phyloP scores from a whole-genome alignment of 2,888 invertebrate species.

The Eucera pruinosa region DNA sequence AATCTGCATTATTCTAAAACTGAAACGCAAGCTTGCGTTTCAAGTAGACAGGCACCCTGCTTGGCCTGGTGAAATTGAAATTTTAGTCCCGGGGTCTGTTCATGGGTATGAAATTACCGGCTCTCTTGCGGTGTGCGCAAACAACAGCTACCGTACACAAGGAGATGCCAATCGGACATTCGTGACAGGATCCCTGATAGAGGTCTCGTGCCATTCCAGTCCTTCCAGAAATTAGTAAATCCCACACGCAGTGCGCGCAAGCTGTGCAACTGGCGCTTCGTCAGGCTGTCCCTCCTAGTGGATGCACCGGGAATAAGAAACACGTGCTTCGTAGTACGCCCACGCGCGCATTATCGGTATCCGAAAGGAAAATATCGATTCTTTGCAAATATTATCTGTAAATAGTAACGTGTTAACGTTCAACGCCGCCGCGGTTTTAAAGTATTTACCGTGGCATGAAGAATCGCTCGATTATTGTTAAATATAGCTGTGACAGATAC shows the following conservation, averaged over 20 bases:
- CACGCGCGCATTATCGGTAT: slow-evolving; percentile 54
- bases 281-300: slow-evolving; percentile 60
- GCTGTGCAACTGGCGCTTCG: slow-evolving; percentile 62
- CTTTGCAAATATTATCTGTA: slow-evolving; percentile 53
- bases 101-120: slow-evolving; percentile 30
- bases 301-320: slow-evolving; percentile 74
- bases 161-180: slow-evolving; percentile 66
- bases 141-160: slow-evolving; percentile 42
- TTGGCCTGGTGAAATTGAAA: slow-evolving; percentile 46
- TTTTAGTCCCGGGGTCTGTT: slow-evolving; percentile 47
- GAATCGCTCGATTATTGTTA: slow-evolving; percentile 38
- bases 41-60: slow-evolving; percentile 3
- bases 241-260: slow-evolving; percentile 73
- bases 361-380: slow-evolving; percentile 47
- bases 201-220: slow-evolving; percentile 63
- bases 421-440: slow-evolving; percentile 3
- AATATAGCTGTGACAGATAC: neutral
- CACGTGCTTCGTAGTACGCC: slow-evolving; percentile 48
- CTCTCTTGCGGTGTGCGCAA: slow-evolving; percentile 33
- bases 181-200: slow-evolving; percentile 67
- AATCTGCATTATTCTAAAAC: slow-evolving; percentile 26
- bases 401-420: slow-evolving; percentile 38
- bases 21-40: slow-evolving; percentile 16
- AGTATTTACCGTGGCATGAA: slow-evolving; percentile 10
- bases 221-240: slow-evolving; percentile 80